Conservation (phyloP, 2,797 vertebrate genomes). For the Chaunax sp. region DNA sequence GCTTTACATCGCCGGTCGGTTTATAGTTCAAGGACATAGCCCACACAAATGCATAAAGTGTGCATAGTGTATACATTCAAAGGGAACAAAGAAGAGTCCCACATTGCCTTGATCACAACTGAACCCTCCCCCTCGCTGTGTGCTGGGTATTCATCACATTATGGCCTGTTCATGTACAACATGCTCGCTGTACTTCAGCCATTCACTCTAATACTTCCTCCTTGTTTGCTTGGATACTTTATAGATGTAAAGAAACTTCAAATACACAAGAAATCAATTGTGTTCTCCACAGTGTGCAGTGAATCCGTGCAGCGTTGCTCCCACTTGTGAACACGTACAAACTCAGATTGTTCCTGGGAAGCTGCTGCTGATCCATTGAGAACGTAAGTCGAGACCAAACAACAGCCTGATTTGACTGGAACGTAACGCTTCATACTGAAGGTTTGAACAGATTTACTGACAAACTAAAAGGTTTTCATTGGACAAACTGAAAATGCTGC, state of each 20-base stretch:
- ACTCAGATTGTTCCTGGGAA: slow-evolving; percentile 22
- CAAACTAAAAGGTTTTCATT: no score
- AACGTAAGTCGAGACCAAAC: slow-evolving; percentile 27
- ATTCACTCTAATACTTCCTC: slow-evolving; percentile 35
- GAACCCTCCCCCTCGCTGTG: slow-evolving; percentile 37
- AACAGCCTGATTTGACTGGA: slow-evolving; percentile 22
- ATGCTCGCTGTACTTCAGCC: slow-evolving; percentile 13
- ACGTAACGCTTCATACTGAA: no score
- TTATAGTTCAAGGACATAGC: slow-evolving; percentile 75
- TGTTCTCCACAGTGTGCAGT: slow-evolving; percentile 30
- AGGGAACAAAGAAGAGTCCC: slow-evolving; percentile 53
- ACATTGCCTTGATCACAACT: slow-evolving; percentile 56
- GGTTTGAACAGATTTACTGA: no score
- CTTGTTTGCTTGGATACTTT: slow-evolving; percentile 44
- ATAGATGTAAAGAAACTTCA: slow-evolving; percentile 56
- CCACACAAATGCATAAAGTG: slow-evolving; percentile 59
- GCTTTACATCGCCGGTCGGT: slow-evolving; percentile 27
- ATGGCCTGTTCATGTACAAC: not conserved
- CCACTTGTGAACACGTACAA: slow-evolving; percentile 4
- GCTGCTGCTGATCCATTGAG: slow-evolving; percentile 44
- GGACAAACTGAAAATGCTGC: no score
- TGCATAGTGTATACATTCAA: slow-evolving; percentile 53
- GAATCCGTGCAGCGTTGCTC: slow-evolving; percentile 33
- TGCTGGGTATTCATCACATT: slow-evolving; percentile 9
- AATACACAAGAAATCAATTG: slow-evolving; percentile 55